Base-by-base conservation (phyloP, 2,113 vertebrate genomes). In the Anas platyrhynchos region DNA sequence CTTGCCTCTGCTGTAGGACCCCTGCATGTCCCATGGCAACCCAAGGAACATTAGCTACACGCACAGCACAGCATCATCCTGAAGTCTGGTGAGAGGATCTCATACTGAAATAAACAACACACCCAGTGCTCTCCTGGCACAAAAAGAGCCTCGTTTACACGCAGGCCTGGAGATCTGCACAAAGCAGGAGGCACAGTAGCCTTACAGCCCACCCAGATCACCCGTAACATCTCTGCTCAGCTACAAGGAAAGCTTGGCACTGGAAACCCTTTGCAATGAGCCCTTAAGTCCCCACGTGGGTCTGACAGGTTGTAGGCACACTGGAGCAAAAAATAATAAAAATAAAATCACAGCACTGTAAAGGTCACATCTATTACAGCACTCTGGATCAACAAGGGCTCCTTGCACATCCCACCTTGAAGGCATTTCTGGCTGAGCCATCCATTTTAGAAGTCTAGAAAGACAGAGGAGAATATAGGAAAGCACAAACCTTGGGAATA, bases 11-110 rank as follows among this genome's bases (percentile, higher is more conserved):
- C 82, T 54, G 29, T 6, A 69, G 76, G 65, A 59, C 6, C 25
- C 46, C 69, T 3, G 8, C 16, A 3, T 0, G 5, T 78, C 56
- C 77, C 66, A 67, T 8, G 1, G 4, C 61, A 26, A 55, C 11
- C 74, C 61, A n/a, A 55, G 27, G 11, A 21, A 21, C 71, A 23
- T 16, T 25, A 83, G 48, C 38, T 67, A 31, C 16, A 26, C 14
- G 2, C 79, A n/a, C 5, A 59, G 62, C 43, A 38, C 0, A 1
- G 5, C 23, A 2, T 31, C 26, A n/a, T 11, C 63, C 58, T 9
- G 29, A 10, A 55, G 32, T 52, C 67, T 71, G 79, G 43, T 12
- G 44, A 41, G 58, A 91, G 3, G 66, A 32, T 9, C 74, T 82
- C 61, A 2, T 9, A 16, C 20, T 29, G 62, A 62, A 63, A 46